These are phyloP conservation scores for Odobenus rosmarus DNA, from an alignment of 2,113 vertebrate species.

Conservation along the genomic window DNA sequence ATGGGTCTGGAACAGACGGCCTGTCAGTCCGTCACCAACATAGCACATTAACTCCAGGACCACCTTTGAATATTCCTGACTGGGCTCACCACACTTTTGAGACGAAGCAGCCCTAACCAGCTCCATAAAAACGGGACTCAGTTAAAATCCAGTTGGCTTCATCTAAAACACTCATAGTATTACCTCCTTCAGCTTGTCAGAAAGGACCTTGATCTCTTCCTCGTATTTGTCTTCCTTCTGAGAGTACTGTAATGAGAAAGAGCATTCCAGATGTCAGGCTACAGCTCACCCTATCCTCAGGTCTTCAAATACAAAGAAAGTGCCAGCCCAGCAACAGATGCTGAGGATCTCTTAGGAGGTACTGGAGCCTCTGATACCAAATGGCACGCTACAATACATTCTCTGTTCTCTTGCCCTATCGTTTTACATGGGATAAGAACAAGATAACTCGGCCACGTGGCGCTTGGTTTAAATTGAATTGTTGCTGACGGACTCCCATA, in stretches of 20 bases:
- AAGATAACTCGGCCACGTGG: slow-evolving; percentile 56
- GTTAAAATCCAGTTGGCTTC: neutral
- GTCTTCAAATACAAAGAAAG: slow-evolving; percentile 7
- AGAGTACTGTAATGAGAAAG: slow-evolving; percentile 94
- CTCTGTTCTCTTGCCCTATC: slow-evolving; percentile 71
- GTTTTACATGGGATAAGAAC: slow-evolving; percentile 71
- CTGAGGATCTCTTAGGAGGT: slow-evolving; percentile 56
- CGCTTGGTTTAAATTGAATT: slow-evolving; percentile 66
- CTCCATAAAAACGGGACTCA: neutral
- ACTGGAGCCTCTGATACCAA: slow-evolving; percentile 59
- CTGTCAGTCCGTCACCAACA: neutral
- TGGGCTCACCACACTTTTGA: neutral
- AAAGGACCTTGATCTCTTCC: slow-evolving; percentile 99
- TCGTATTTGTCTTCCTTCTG: slow-evolving; percentile 99
- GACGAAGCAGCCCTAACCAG: neutral
- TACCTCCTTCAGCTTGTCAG: slow-evolving; percentile 99
- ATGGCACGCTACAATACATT: slow-evolving; percentile 27
- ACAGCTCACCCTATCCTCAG: neutral
- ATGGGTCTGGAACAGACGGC: neutral
- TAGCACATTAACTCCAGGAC: neutral
- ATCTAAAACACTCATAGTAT: slow-evolving; percentile 53
- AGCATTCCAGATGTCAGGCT: slow-evolving; percentile 75
- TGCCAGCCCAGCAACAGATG: slow-evolving; percentile 64
- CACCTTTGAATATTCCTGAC: neutral
- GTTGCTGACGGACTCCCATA: slow-evolving; percentile 38